phyloP scores from a whole-genome alignment of 2,797 vertebrate genomes.

The Lutjanus argentimaculatus region DNA sequence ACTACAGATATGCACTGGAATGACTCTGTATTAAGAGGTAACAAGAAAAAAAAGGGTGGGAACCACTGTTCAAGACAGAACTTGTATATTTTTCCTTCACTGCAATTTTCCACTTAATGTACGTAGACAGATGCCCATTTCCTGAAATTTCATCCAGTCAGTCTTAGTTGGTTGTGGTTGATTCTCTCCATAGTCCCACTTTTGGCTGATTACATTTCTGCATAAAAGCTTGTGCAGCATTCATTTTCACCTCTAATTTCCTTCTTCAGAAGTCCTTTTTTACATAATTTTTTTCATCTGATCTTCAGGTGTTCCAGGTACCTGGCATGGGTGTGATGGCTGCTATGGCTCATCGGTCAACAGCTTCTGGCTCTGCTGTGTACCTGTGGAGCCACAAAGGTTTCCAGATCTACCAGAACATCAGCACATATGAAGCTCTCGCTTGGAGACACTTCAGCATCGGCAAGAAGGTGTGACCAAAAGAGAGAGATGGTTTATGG shows the following conservation, averaged over 20 bases:
- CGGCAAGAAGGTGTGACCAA: slow-evolving; percentile 88
- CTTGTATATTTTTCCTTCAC: too few relatives aligned
- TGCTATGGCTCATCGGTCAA: slow-evolving; percentile 90
- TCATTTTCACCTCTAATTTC: background rate
- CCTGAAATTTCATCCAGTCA: background rate
- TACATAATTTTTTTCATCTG: slow-evolving; percentile 1
- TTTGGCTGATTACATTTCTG: background rate
- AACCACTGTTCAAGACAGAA: too few relatives aligned
- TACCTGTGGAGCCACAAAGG: slow-evolving; percentile 91
- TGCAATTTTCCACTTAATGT: too few relatives aligned
- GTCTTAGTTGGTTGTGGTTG: background rate
- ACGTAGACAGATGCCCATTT: background rate
- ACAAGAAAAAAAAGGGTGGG: too few relatives aligned
- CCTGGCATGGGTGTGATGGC: slow-evolving; percentile 91
- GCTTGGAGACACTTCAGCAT: slow-evolving; percentile 95
- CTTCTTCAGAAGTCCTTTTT: background rate
- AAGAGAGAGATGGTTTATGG: background rate
- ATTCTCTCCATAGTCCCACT: background rate
- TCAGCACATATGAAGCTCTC: slow-evolving; percentile 93
- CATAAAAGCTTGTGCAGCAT: background rate
- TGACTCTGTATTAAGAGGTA: too few relatives aligned
- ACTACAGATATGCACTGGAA: background rate
- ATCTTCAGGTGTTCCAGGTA: slow-evolving; percentile 88
- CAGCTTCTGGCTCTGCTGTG: slow-evolving; percentile 87
- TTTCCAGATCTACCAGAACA: slow-evolving; percentile 93